Percentiles rank a stretch among this genome's conserved stretches.
Conservation (phyloP, 2,888 invertebrate genomes). For the Ommatoiulus sabulosus region DNA sequence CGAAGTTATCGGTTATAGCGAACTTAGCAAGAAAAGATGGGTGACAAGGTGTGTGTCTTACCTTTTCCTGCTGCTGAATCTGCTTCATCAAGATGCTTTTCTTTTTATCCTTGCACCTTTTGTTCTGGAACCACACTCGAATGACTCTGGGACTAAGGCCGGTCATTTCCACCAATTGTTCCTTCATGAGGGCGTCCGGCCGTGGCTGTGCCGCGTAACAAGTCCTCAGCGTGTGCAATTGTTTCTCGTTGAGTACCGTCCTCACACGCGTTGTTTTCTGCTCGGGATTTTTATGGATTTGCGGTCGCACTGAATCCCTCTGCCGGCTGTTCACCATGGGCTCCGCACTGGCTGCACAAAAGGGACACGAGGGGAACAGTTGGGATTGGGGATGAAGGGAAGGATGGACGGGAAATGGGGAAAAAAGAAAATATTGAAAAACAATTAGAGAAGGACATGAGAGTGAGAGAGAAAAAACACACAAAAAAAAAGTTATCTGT, state of each 20-base stretch:
- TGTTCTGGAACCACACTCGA: slow-evolving; percentile 99
- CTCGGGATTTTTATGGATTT: slow-evolving; percentile 72
- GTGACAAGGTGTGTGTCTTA: slow-evolving; percentile 68
- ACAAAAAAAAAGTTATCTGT: neutral
- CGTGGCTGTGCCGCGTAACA: slow-evolving; percentile 98
- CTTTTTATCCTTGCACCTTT: slow-evolving; percentile 97
- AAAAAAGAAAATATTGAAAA: slow-evolving; percentile 47
- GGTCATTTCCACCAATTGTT: slow-evolving; percentile 99
- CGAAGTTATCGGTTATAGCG: too few relatives aligned
- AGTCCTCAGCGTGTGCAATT: slow-evolving; percentile 95
- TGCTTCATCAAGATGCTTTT: slow-evolving; percentile 96
- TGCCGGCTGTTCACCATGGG: slow-evolving; percentile 62
- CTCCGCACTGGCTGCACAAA: slow-evolving; percentile 62
- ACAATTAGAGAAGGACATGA: neutral
- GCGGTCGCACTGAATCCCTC: slow-evolving; percentile 62
- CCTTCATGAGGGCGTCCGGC: slow-evolving; percentile 99
- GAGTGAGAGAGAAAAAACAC: neutral
- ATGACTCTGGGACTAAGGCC: slow-evolving; percentile 96
- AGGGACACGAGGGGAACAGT: slow-evolving; percentile 49
- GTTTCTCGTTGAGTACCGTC: slow-evolving; percentile 98
- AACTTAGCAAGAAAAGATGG: too few relatives aligned
- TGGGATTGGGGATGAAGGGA: slow-evolving; percentile 1
- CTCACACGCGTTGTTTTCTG: slow-evolving; percentile 98
- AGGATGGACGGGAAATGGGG: neutral
- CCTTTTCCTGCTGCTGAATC: slow-evolving; percentile 98